phyloP scores from a whole-genome alignment of 2,888 invertebrate species.

The Trilocha varians region DNA sequence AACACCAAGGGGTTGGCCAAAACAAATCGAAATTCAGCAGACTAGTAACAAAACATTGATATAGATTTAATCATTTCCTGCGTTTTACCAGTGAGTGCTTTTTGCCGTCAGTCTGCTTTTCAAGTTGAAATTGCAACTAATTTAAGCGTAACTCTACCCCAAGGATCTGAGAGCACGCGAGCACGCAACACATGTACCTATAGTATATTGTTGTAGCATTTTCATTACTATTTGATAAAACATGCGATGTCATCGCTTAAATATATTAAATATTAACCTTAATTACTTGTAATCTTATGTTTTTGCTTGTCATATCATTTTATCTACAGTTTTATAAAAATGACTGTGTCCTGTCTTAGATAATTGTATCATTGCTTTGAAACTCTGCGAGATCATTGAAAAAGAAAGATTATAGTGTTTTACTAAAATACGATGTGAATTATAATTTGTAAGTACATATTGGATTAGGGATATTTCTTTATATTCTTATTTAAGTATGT shows the following conservation, averaged over 20 bases:
- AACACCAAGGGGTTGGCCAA: constrained; percentile 20
- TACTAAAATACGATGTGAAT: too few relatives aligned
- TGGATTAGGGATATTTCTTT: too few relatives aligned
- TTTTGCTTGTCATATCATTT: background rate
- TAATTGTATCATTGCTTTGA: too few relatives aligned
- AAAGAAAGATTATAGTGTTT: too few relatives aligned
- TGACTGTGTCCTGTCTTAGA: too few relatives aligned
- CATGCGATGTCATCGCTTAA: background rate
- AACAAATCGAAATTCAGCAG: background rate
- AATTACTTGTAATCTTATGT: background rate
- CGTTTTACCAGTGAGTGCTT: constrained; percentile 48
- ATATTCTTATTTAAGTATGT: too few relatives aligned
- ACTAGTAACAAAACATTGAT: constrained; percentile 36
- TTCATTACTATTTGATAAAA: background rate
- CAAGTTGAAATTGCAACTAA: constrained; percentile 68
- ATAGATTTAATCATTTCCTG: constrained; percentile 55
- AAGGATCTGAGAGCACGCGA: constrained; percentile 60
- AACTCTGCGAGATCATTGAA: too few relatives aligned
- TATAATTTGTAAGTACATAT: too few relatives aligned
- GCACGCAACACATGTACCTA: constrained; percentile 39
- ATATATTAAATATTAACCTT: background rate
- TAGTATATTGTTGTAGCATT: background rate
- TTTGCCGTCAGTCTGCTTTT: constrained; percentile 46
- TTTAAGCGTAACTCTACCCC: constrained; percentile 64
- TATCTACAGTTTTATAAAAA: too few relatives aligned